phyloP scores from a whole-genome alignment of 2,888 invertebrate genomes.

The Pachliopta kotzebuea region DNA sequence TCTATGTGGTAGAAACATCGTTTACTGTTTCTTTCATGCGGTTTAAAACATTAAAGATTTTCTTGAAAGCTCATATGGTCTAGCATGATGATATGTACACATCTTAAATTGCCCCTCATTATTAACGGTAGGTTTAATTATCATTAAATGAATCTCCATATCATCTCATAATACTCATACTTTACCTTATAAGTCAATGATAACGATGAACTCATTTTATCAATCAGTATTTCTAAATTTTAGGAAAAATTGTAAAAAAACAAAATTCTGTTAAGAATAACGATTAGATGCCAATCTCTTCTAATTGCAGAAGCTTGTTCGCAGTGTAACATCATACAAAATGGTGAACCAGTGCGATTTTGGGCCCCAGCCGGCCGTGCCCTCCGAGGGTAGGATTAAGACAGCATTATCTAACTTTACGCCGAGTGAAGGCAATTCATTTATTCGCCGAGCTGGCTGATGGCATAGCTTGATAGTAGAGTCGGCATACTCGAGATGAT shows the following conservation, averaged over 20 bases:
- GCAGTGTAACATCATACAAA: slow-evolving; percentile 13
- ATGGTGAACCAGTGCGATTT: slow-evolving; percentile 18
- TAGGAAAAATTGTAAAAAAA: not conserved
- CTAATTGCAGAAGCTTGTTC: slow-evolving; percentile 25
- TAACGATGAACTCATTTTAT: too few relatives aligned
- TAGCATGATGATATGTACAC: too few relatives aligned
- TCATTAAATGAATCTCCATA: too few relatives aligned
- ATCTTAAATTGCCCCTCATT: too few relatives aligned
- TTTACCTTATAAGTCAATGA: too few relatives aligned
- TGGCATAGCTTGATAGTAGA: slow-evolving; percentile 24
- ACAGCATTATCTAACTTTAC: slow-evolving; percentile 26
- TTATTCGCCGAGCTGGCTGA: slow-evolving; percentile 24
- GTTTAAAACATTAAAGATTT: too few relatives aligned
- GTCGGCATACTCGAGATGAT: slow-evolving; percentile 25
- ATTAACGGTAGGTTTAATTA: too few relatives aligned
- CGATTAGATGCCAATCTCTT: slow-evolving; percentile 23
- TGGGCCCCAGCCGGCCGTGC: slow-evolving; percentile 8
- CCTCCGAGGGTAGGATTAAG: slow-evolving; percentile 23
- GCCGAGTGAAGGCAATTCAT: slow-evolving; percentile 25
- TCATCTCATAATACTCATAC: too few relatives aligned
- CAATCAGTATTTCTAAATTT: not conserved
- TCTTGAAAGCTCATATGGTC: too few relatives aligned
- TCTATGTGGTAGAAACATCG: too few relatives aligned
- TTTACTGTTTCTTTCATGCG: too few relatives aligned
- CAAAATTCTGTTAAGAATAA: slow-evolving; percentile 12